A percentile compares a stretch with the other conserved stretches of the same genome.
These are phyloP conservation scores for Holacanthus passer DNA, from an alignment of 2,113 vertebrate species.

Conservation along the genomic window DNA sequence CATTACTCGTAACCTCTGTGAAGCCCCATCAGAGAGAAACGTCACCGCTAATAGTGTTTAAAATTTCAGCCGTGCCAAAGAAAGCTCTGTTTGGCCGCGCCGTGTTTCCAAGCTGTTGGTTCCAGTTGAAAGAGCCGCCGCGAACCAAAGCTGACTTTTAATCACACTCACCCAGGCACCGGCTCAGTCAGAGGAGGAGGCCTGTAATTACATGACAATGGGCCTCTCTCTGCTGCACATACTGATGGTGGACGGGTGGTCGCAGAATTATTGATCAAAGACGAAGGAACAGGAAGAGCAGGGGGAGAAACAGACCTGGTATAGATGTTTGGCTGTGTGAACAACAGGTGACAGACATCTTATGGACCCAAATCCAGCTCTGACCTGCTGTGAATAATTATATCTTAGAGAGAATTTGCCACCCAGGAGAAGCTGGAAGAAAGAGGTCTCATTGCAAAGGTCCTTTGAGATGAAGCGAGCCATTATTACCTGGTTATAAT, in stretches of 20 bases:
- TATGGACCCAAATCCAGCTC: slow-evolving; percentile 34
- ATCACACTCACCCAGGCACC: slow-evolving; percentile 62
- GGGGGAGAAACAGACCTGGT: slow-evolving; percentile 31
- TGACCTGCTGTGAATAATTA: slow-evolving; percentile 67
- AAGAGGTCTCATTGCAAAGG: slow-evolving; percentile 22
- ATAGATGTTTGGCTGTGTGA: slow-evolving; percentile 59
- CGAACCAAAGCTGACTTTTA: slow-evolving; percentile 70
- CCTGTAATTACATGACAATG: slow-evolving; percentile 82
- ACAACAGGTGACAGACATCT: slow-evolving; percentile 73
- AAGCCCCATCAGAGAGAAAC: slow-evolving; percentile 61
- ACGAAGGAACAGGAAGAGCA: slow-evolving; percentile 58
- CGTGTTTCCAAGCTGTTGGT: slow-evolving; percentile 76
- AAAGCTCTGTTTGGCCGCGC: slow-evolving; percentile 63
- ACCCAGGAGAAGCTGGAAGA: slow-evolving; percentile 46
- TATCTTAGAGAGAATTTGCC: slow-evolving; percentile 40
- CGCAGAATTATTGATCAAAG: slow-evolving; percentile 79
- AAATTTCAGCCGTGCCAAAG: slow-evolving; percentile 47
- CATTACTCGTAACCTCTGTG: slow-evolving; percentile 42
- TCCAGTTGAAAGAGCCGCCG: slow-evolving; percentile 73
- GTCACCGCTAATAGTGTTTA: slow-evolving; percentile 37
- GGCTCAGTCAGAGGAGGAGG: slow-evolving; percentile 55
- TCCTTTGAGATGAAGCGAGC: slow-evolving; percentile 40
- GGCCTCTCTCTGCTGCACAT: slow-evolving; percentile 68
- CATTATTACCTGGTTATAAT: slow-evolving; percentile 29
- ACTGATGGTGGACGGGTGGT: slow-evolving; percentile 60